These are phyloP conservation scores for Gadopsis marmoratus DNA, from an alignment of 2,797 vertebrate genomes.

Conservation along the genomic window DNA sequence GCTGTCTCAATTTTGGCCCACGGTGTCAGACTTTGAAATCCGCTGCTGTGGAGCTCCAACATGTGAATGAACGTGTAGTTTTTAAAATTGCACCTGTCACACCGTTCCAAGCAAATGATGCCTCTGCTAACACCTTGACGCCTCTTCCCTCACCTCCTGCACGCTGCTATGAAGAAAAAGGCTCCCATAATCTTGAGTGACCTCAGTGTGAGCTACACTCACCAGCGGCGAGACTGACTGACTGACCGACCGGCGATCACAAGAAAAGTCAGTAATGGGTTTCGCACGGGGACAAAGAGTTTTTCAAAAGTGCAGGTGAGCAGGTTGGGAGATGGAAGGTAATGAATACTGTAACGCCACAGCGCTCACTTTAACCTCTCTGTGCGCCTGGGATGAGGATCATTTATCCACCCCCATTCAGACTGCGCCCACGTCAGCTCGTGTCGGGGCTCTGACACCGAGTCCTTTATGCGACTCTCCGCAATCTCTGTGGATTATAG, in stretches of 20 bases:
- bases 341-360: constrained; percentile 18
- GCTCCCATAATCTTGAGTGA: constrained; percentile 37
- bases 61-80: not conserved
- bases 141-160: constrained; percentile 16
- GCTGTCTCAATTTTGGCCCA: not conserved
- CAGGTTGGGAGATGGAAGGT: constrained; percentile 16
- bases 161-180: constrained; percentile 7
- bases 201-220: constrained; percentile 26
- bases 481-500: constrained; percentile 58
- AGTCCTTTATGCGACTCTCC: constrained; percentile 18
- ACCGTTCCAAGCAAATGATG: not conserved
- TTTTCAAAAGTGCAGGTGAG: constrained; percentile 24
- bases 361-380: constrained; percentile 32
- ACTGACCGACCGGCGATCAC: constrained; percentile 6
- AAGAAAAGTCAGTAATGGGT: constrained; percentile 45
- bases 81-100: not conserved
- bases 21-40: not conserved
- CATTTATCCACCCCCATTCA: constrained; percentile 17
- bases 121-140: not conserved
- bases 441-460: constrained; percentile 34
- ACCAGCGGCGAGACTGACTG: constrained; percentile 26
- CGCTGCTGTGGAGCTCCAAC: not conserved
- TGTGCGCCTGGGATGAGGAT: constrained; percentile 7
- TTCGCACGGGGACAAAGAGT: constrained; percentile 40
- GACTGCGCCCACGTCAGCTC: constrained; percentile 19